Evolutionary conservation across 2,113 vertebrate genomes (phyloP), one percentile per base, ranked within the genome.

Genomic region (Microtus richardsoni): DNA sequence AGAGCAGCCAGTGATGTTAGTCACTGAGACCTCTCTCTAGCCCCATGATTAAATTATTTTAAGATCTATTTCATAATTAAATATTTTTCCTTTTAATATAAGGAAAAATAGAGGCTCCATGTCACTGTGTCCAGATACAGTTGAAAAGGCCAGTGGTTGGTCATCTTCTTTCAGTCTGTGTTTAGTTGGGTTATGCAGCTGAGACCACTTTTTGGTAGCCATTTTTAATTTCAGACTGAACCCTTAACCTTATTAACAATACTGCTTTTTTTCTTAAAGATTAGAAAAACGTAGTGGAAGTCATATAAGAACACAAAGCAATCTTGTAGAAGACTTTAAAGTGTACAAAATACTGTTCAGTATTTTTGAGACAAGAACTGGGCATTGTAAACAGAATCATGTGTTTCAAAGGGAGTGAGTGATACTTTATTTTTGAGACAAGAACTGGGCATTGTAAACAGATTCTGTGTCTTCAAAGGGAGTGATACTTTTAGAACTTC

Each of bases 351-450:
- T 73, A 30, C 41, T 68, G 7, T 73, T 90, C 49, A 60, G 68
- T 93, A 54, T 88, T 88, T 78, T 26, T 68, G 88, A 88, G 49
- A 54, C 2, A 83, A 70, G 30, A 95, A 66, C 24, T 88, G n/a
- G 28, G 2, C 68, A 68, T 74, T 70, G 19, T 54, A 82, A 39
- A 60, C 36, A 60, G 49, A 82, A 0, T 58, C 54, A n/a, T 58
- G 54, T 58, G 54, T 58, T 5, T 58, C 17, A 58, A 58, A 58
- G 17, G 52, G 52, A 17, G 52, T 5, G 52, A 5, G n/a, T n/a
- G n/a, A n/a, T n/a, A n/a, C n/a, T n/a, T n/a, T n/a, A 54, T 88
- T 88, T 78, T 26, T 68, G 88, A 88, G 49, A 54, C 3, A 83
- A 70, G 28, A 95, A 66, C 24, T 88, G n/a, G 28, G 2, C 68